Conservation (phyloP, 2,888 invertebrate species). For the Gandaritis pyraliata region DNA sequence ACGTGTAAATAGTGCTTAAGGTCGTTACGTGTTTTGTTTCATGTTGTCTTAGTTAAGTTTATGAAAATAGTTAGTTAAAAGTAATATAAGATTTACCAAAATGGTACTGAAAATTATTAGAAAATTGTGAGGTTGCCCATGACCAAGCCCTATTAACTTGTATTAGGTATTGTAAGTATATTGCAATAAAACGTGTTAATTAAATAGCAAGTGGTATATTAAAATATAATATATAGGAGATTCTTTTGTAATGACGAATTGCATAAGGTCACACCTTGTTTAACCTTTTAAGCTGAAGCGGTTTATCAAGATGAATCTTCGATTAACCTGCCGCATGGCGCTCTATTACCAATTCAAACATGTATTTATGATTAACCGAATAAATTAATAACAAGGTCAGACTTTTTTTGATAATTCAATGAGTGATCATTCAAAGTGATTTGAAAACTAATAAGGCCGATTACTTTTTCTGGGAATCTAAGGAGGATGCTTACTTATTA, state of each 20-base stretch:
- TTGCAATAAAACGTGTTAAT: conserved; percentile 1
- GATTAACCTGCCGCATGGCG: background rate
- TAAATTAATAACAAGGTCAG: too few species aligned
- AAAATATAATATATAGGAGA: conserved; percentile 11
- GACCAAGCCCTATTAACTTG: background rate
- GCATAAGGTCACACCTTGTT: conserved; percentile 12
- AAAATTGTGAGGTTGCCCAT: background rate
- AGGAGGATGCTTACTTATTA: too few species aligned
- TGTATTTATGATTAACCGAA: too few species aligned
- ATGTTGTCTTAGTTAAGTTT: background rate
- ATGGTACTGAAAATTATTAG: too few species aligned
- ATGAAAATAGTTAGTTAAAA: too few species aligned
- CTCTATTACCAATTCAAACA: background rate
- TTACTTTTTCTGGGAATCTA: too few species aligned
- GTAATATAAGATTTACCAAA: too few species aligned
- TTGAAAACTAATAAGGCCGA: too few species aligned
- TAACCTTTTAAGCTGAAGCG: conserved; percentile 12
- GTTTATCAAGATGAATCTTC: conserved; percentile 9
- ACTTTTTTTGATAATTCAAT: too few species aligned
- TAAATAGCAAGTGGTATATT: conserved; percentile 3
- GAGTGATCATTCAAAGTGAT: too few species aligned
- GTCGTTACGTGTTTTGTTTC: background rate
- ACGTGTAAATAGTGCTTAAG: background rate
- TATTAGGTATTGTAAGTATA: background rate
- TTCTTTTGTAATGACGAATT: conserved; percentile 9